A percentile compares a stretch with the other conserved stretches of the same genome.
These are phyloP conservation scores for Drosophila punjabiensis DNA, from an alignment of 1,140 invertebrate genomes.

Conservation along the genomic window DNA sequence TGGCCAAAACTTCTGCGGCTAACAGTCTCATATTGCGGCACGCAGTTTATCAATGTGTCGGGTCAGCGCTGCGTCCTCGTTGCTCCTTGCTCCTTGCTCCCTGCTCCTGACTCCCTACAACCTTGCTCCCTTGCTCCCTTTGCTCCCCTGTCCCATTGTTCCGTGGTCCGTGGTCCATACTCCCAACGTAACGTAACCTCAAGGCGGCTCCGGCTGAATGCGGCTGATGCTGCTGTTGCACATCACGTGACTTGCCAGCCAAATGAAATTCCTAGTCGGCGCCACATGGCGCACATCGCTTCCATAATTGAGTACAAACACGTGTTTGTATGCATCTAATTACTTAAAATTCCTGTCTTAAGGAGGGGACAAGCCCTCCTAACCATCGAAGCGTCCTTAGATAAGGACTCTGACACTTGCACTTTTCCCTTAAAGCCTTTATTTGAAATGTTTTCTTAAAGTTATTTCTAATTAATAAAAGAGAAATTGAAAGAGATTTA, in stretches of 20 bases:
- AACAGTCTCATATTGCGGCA: constrained; percentile 56
- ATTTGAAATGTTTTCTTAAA: neutral
- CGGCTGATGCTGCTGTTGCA: constrained; percentile 55
- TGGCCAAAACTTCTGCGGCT: constrained; percentile 60
- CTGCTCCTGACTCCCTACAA: too few relatives aligned
- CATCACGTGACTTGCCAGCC: constrained; percentile 71
- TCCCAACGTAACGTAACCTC: constrained; percentile 12
- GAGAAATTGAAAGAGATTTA: neutral
- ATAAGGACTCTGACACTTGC: neutral
- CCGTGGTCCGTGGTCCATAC: neutral
- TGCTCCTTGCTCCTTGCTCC: neutral
- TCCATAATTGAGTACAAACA: constrained; percentile 64
- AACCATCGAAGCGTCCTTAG: neutral
- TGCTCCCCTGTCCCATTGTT: neutral
- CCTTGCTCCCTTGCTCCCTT: neutral
- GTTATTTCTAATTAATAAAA: too few relatives aligned
- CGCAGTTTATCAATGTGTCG: constrained; percentile 73
- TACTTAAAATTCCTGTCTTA: constrained; percentile 38
- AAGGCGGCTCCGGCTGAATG: constrained; percentile 6
- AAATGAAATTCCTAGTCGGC: constrained; percentile 63
- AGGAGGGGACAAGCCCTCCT: neutral
- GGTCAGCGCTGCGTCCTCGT: constrained; percentile 46
- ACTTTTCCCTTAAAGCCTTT: neutral
- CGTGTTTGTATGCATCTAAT: constrained; percentile 42
- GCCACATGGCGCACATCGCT: constrained; percentile 61